Base-by-base conservation (phyloP, 1,140 invertebrate genomes). In the Trachelipus rathkii region DNA sequence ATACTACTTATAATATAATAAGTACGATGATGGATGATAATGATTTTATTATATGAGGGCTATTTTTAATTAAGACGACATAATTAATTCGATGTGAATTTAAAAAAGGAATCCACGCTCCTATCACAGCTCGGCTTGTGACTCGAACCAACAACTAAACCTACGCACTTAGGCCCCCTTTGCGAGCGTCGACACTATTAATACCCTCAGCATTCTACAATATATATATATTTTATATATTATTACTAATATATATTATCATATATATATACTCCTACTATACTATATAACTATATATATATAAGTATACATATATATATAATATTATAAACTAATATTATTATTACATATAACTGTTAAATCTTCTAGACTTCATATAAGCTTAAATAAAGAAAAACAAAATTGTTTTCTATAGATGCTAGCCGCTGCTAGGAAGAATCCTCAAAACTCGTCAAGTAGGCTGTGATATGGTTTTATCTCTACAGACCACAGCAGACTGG, bases 61-160 rank as follows among this genome's bases (percentile, higher is more conserved):
- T 1, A 33, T n/a, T n/a, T n/a, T n/a, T n/a, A n/a, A n/a, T n/a
- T n/a, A n/a, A n/a, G n/a, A n/a, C n/a, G n/a, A n/a, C n/a, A n/a
- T n/a, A n/a, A 33, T 33, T 33, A 3, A 33, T 3, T 6, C 33
- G 6, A 33, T 33, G 33, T 33, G 33, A 33, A 33, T 33, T 33
- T 53, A 53, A 45, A n/a, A 71, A 70, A 70, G 43, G 71, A 69
- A 74, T 74, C 73, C 71, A 60, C 80, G 83, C 89, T 91, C 90
- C n/a, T n/a, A 91, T 92, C 91, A 91, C 92, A 90, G 91, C 91
- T 92, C n/a, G 91, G 91, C 91, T n/a, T 92, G 91, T 92, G 92
- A 93, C 93, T 93, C 92, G 92, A 89, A 33, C 33, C 60, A 68
- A 74, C 83, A 85, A 81, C 84, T 82, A 86, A 86, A 91, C 90